Percentiles rank a stretch among this genome's conserved stretches.
These are phyloP conservation scores for Plagodis dolabraria DNA, from an alignment of 2,888 invertebrate species.

Conservation along the genomic window DNA sequence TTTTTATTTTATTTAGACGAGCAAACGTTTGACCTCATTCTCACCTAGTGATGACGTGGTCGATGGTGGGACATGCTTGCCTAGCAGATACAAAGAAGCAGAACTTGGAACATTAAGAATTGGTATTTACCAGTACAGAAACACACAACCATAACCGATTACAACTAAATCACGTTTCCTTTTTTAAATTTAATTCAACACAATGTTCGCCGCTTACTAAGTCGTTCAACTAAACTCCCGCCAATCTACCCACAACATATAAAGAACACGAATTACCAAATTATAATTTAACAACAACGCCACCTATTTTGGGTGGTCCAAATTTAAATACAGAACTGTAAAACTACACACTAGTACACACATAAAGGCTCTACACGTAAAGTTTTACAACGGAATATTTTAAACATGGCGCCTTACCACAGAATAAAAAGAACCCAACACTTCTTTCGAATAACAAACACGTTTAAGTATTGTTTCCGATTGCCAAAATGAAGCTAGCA, in stretches of 20 bases:
- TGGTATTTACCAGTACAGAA: no score
- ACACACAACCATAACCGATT: no score
- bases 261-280: conserved; percentile 14
- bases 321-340: conserved; percentile 22
- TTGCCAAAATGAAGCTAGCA: conserved; percentile 51
- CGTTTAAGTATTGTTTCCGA: conserved; percentile 57
- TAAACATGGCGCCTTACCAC: conserved; percentile 45
- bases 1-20: no score
- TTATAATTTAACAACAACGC: conserved; percentile 8
- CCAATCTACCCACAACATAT: conserved; percentile 6
- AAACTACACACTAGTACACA: conserved; percentile 13
- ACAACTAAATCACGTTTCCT: neutral
- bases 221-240: neutral
- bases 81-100: no score
- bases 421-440: no score
- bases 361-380: conserved; percentile 16
- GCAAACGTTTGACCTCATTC: no score
- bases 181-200: neutral
- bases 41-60: no score
- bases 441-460: conserved; percentile 54
- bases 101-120: no score
- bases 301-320: conserved; percentile 25
- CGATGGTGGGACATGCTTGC: no score
- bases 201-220: neutral
- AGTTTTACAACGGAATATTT: conserved; percentile 36